These are phyloP conservation scores for Sebastes kiyomatsui DNA, from an alignment of 2,797 vertebrate genomes.

Conservation along the genomic window DNA sequence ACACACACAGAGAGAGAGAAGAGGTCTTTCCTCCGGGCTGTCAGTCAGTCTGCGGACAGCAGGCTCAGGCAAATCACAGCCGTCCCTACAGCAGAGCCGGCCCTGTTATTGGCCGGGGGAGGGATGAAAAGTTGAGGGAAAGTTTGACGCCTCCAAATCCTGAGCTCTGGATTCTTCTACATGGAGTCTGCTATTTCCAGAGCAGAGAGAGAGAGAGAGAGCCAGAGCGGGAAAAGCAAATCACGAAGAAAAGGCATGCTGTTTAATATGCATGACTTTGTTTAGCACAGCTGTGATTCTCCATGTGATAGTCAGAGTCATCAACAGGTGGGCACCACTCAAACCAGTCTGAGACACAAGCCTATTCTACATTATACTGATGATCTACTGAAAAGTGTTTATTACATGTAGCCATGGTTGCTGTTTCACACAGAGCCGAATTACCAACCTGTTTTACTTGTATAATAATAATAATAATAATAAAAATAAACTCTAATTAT, in stretches of 20 bases:
- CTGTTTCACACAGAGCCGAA: too few species aligned
- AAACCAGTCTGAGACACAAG: not conserved
- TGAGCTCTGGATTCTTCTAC: constrained; percentile 10
- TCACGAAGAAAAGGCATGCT: not conserved
- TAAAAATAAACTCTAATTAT: too few species aligned
- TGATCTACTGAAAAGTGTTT: not conserved
- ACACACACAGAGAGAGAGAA: not conserved
- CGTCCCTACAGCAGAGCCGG: constrained; percentile 25
- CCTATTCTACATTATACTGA: rapidly evolving
- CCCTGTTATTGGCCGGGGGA: constrained; percentile 71
- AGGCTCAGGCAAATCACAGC: constrained; percentile 70
- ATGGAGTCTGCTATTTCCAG: constrained; percentile 24
- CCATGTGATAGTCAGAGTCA: not conserved
- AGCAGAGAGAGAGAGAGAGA: not conserved
- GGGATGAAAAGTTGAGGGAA: constrained; percentile 68
- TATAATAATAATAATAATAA: too few species aligned
- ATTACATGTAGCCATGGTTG: not conserved
- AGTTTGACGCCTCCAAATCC: constrained; percentile 72
- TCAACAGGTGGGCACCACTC: not conserved
- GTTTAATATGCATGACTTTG: not conserved
- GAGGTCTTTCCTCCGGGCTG: constrained; percentile 53
- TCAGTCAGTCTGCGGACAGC: constrained; percentile 73
- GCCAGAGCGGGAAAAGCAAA: constrained; percentile 56
- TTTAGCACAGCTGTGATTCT: not conserved
- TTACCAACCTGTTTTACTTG: too few species aligned